Conservation (phyloP, 1,140 invertebrate genomes). For the Leucophenga varia region DNA sequence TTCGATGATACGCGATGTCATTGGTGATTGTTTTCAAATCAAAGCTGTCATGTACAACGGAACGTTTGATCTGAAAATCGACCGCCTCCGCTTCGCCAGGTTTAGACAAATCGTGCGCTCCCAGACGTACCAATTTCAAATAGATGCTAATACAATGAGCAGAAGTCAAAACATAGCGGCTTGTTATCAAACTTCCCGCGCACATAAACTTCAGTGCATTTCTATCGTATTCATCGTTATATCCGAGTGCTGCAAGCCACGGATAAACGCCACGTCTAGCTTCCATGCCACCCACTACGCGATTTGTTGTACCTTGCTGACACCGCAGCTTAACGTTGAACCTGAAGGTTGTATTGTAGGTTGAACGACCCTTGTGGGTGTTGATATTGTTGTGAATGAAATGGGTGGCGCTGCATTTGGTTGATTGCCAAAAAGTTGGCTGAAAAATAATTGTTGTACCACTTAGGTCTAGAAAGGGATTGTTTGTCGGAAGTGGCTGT, state of each 20-base stretch:
- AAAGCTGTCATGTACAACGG: conserved; percentile 69
- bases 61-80: conserved; percentile 64
- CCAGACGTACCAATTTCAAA: conserved; percentile 57
- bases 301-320: conserved; percentile 41
- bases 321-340: conserved; percentile 32
- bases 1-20: conserved; percentile 75
- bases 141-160: conserved; percentile 72
- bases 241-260: conserved; percentile 72
- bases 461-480: no score
- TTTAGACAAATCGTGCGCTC: conserved; percentile 69
- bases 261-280: conserved; percentile 64
- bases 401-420: no score
- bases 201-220: conserved; percentile 67
- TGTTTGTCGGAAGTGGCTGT: no score
- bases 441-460: no score
- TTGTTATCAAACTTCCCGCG: conserved; percentile 76
- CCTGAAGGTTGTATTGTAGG: no score
- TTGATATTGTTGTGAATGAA: no score
- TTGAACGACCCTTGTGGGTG: no score
- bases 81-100: conserved; percentile 64
- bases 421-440: no score
- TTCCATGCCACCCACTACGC: conserved; percentile 56
- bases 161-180: conserved; percentile 76
- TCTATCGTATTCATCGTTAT: conserved; percentile 55
- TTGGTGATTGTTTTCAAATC: conserved; percentile 65